Base-by-base conservation (phyloP, 2,888 invertebrate species). In the Fragum fragum region DNA sequence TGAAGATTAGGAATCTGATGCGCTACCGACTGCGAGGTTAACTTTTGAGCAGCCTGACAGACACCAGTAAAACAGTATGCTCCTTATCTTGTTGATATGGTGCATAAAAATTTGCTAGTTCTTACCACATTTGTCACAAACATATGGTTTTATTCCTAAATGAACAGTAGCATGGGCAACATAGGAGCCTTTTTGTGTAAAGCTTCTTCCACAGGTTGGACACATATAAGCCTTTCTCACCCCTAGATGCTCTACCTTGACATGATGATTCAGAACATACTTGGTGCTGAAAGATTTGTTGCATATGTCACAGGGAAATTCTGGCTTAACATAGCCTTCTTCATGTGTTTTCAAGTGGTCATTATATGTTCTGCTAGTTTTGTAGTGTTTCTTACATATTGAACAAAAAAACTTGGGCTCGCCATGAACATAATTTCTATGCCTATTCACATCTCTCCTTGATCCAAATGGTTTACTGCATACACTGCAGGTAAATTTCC, bases 91-190 rank as follows among this genome's bases (percentile, higher is more conserved):
- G n/a, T n/a, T n/a, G n/a, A n/a, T n/a, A n/a, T n/a, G n/a, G n/a
- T n/a, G n/a, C n/a, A n/a, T n/a, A n/a, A n/a, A n/a, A n/a, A n/a
- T n/a, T n/a, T n/a, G n/a, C n/a, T n/a, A n/a, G 3, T 36, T 80
- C 84, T 87, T 86, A 29, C 90, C 90, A 87, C 92, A 92, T 23
- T 89, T 79, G 23, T 92, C 89, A 90, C 92, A 92, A 39, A 89
- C 81, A 83, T 88, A 90, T 14, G 92, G 91, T 42, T 87, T 87
- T 7, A 91, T 87, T n/a, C 92, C 91, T 29, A 90, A 79, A 85
- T 92, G 92, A 55, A 91, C 89, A 83, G 90, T 92, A 11, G 90
- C 90, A 89, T 92, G 91, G 73, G 87, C 89, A 9, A 88, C 29
- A 73, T 91, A 90, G 0, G 91, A 90, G 39, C 87, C 88, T 73